Base-by-base conservation (phyloP, 2,888 invertebrate genomes). In the Xanthia togata region DNA sequence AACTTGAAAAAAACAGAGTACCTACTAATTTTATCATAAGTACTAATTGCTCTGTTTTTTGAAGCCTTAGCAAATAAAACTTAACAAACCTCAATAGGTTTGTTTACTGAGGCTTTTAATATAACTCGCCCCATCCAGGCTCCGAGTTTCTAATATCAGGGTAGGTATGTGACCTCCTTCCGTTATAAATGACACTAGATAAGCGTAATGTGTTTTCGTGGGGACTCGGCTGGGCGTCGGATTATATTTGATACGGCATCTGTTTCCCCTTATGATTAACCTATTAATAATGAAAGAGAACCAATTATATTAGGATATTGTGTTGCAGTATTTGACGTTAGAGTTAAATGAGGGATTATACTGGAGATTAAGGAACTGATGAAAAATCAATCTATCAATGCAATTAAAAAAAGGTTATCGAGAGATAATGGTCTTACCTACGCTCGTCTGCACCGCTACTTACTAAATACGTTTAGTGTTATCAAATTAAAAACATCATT, bases 211-310 rank as follows among this genome's bases (percentile, higher is more conserved):
- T 76, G 74, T 85, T 81, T 83, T 68, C 79, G 81, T 79, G 79
- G 74, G 41, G 67, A 59, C 68, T 38, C 73, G 70, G 63, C 69
- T 20, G 50, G 20, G 53, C 60, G 41, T 3, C 55, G 70, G 81
- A 78, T 83, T 83, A 83, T 70, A 68, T 78, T 73, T 57, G 64
- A 76, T 64, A 50, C 35, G 26, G 68, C 79, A 74, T 79, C 73
- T 79, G 76, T 74, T 79, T 75, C 71, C 75, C 50, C 72, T 53
- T 70, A 65, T 57, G 69, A 69, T 67, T 73, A 65, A 72, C 69
- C 79, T 81, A 85, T 85, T 85, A 79, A 83, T 83, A 79, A 68
- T 60, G 63, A 63, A 81, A 71, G 57, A 23, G n/a, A 69, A 68
- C 41, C 75, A 76, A 79, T 83, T 73, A 55, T 64, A 20, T 72